A percentile compares a stretch with the other conserved stretches of the same genome.
Conservation (phyloP, 2,888 invertebrate species). For the Labia minor region DNA sequence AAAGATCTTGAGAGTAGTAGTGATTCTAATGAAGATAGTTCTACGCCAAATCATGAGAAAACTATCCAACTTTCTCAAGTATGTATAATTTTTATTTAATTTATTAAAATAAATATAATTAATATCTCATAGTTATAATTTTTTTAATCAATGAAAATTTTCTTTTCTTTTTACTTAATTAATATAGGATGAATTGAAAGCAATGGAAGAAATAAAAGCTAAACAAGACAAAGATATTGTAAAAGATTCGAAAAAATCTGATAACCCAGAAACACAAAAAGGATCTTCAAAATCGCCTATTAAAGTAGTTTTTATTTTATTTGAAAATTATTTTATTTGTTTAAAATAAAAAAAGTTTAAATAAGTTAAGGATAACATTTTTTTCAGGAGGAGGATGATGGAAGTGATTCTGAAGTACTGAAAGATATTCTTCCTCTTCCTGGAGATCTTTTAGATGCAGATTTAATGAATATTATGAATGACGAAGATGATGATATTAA, state of each 20-base stretch:
- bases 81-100: slow-evolving; percentile 21
- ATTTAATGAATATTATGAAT: slow-evolving; percentile 56
- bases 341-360: neutral
- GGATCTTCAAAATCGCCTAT: slow-evolving; percentile 26
- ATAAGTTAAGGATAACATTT: neutral
- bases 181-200: slow-evolving; percentile 63
- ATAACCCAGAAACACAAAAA: slow-evolving; percentile 21
- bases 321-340: neutral
- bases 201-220: slow-evolving; percentile 54
- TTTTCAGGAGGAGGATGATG: slow-evolving; percentile 37
- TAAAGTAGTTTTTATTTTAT: slow-evolving; percentile 22
- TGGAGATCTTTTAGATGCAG: slow-evolving; percentile 52
- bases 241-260: slow-evolving; percentile 23
- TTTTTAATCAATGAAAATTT: slow-evolving; percentile 3
- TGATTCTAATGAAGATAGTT: slow-evolving; percentile 32
- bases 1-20: slow-evolving; percentile 47
- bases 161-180: slow-evolving; percentile 15
- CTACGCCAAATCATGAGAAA: slow-evolving; percentile 34
- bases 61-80: slow-evolving; percentile 45
- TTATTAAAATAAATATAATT: neutral
- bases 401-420: slow-evolving; percentile 48
- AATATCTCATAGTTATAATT: slow-evolving; percentile 9
- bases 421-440: slow-evolving; percentile 55
- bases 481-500: slow-evolving; percentile 47
- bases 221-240: slow-evolving; percentile 48